These are phyloP conservation scores for Drosophila bifasciata DNA, from an alignment of 1,140 invertebrate genomes.

Conservation along the genomic window DNA sequence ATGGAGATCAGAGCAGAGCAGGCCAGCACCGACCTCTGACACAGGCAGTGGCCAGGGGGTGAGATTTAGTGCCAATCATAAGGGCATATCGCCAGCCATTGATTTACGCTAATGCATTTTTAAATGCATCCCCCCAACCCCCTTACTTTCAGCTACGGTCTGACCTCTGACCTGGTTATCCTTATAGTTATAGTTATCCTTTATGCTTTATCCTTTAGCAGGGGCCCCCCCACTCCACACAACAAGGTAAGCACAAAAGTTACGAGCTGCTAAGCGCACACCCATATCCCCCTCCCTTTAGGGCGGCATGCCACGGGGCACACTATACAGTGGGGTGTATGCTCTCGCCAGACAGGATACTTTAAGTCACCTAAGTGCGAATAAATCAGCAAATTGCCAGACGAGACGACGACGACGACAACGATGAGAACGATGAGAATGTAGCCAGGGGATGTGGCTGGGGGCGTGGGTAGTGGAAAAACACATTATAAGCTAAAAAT, in stretches of 20 bases:
- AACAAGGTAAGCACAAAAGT: constrained; percentile 45
- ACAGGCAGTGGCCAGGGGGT: not conserved
- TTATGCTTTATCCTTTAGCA: too few species aligned
- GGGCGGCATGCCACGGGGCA: too few species aligned
- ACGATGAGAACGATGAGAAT: not conserved
- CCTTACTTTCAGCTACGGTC: not conserved
- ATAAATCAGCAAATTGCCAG: constrained; percentile 71
- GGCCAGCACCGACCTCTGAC: constrained; percentile 21
- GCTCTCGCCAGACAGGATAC: constrained; percentile 49
- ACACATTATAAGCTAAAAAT: constrained; percentile 75
- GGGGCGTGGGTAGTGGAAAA: constrained; percentile 35
- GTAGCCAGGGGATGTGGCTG: too few species aligned
- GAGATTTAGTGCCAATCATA: constrained; percentile 68
- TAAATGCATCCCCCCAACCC: constrained; percentile 43
- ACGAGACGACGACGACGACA: constrained; percentile 16
- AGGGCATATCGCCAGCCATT: constrained; percentile 56
- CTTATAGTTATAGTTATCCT: too few species aligned
- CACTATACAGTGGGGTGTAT: too few species aligned
- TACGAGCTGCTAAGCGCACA: constrained; percentile 47
- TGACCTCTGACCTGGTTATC: not conserved
- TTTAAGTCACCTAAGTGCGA: constrained; percentile 72
- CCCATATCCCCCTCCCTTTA: too few species aligned
- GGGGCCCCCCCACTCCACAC: constrained; percentile 1
- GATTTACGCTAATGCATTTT: constrained; percentile 75
- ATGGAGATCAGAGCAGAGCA: constrained; percentile 1